A percentile compares a stretch with the other conserved stretches of the same genome.
phyloP scores from a whole-genome alignment of 1,140 invertebrate genomes.

The Pseudomyrmex gracilis region DNA sequence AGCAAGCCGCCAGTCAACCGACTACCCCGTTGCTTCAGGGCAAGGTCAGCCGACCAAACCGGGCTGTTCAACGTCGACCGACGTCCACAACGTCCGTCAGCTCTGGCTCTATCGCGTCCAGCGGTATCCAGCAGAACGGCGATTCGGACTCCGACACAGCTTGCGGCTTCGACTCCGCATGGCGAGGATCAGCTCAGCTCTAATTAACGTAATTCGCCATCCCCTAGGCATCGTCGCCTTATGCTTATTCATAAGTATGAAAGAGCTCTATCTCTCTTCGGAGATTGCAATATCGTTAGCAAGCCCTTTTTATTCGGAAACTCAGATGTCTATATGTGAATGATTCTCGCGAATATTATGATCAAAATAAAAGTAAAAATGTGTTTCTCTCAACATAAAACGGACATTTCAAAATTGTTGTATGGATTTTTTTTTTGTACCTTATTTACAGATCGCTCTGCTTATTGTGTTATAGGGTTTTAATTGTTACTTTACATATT shows the following conservation, averaged over 20 bases:
- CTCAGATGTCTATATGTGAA: neutral
- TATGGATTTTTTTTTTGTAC: neutral
- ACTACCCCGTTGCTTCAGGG: slow-evolving; percentile 80
- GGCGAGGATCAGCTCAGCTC: slow-evolving; percentile 85
- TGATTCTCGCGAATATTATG: neutral
- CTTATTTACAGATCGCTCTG: neutral
- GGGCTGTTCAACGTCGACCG: slow-evolving; percentile 73
- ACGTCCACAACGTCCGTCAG: slow-evolving; percentile 82
- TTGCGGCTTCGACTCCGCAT: slow-evolving; percentile 92
- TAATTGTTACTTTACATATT: neutral
- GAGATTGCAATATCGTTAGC: neutral
- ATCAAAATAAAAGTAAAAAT: too few species aligned
- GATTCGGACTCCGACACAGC: slow-evolving; percentile 93
- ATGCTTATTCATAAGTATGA: neutral
- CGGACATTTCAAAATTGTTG: neutral
- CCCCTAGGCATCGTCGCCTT: neutral
- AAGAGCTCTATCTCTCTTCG: neutral
- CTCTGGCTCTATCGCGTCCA: slow-evolving; percentile 64
- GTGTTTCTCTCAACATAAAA: too few species aligned
- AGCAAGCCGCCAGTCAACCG: slow-evolving; percentile 78
- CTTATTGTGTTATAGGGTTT: neutral
- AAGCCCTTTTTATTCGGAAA: neutral
- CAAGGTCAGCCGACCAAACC: slow-evolving; percentile 73
- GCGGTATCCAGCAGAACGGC: slow-evolving; percentile 76
- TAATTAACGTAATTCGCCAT: slow-evolving; percentile 48